Evolutionary conservation across 1,140 invertebrate genomes (phyloP).

Genomic region (Calliphora vicina): DNA sequence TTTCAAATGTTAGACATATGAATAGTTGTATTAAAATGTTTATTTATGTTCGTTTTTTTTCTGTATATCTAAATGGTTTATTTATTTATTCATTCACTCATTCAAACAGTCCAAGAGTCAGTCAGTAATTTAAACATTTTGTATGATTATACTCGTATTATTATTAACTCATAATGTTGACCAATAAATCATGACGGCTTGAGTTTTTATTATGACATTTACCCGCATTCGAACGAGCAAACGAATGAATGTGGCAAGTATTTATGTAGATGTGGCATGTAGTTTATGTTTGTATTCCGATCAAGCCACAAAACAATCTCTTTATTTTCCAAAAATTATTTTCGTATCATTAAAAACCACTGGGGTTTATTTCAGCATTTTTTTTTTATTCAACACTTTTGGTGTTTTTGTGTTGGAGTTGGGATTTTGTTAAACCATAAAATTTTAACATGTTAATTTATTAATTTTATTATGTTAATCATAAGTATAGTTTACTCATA

Average conservation of each 20-base stretch:
- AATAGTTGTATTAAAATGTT: no score
- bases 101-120: not conserved
- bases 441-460: constrained; percentile 25
- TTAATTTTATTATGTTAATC: not conserved
- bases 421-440: not conserved
- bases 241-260: no score
- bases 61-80: not conserved
- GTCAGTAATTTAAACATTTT: constrained; percentile 12
- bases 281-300: constrained; percentile 11
- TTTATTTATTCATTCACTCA: not conserved
- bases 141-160: not conserved
- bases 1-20: not conserved
- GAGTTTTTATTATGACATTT: constrained; percentile 24
- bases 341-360: not conserved
- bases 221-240: not conserved
- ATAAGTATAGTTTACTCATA: not conserved
- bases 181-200: constrained; percentile 19
- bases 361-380: not conserved
- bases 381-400: not conserved
- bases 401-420: not conserved
- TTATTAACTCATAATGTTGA: not conserved
- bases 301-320: not conserved
- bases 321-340: not conserved
- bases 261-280: not conserved
- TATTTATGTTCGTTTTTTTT: no score